Evolutionary conservation across 1,140 invertebrate species (phyloP), one percentile per base, ranked within the genome.

Genomic region (Dendrolimus punctatus): DNA sequence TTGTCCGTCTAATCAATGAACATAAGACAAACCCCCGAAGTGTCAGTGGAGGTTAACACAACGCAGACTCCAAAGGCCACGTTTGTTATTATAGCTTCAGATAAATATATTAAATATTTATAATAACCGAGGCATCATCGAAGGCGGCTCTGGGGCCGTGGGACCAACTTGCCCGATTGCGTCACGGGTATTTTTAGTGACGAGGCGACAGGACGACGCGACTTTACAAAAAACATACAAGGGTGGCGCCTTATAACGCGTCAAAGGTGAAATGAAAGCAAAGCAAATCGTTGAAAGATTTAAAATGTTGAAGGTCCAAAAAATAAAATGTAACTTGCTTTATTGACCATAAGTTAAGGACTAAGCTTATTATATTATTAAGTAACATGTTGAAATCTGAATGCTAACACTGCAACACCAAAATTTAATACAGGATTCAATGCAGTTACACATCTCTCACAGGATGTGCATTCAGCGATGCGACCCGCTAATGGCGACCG

Each of bases 101-200:
- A 23, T 23, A 73, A 78, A 74, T 76, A 76, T 72, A 76, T 79
- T 73, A 84, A 84, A 84, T 80, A 80, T 84, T 80, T 80, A 84
- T 81, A 79, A 76, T 70, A 66, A 57, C 65, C 62, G 23, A 23
- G 23, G 23, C 23, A 23, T 23, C 23, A 23, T 23, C 62, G 64
- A 65, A 74, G 73, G 64, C 67, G 68, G 68, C 49, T 56, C 47
- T 53, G 61, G 60, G 68, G 56, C 70, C 77, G 74, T 81, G 79
- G 77, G 78, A 80, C 67, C 67, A 64, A 44, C 57, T 69, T 65
- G 65, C 66, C 66, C 66, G 64, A 71, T 77, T 79, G 68, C 79
- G 76, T 82, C 80, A 84, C 61, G 65, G 74, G 69, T 84, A 84
- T 84, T 84, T 84, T 82, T 84, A 84, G 76, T 66, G 64, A 66